Evolutionary conservation across 2,113 vertebrate species (phyloP).

Genomic region (Cyprinodon tularosa): DNA sequence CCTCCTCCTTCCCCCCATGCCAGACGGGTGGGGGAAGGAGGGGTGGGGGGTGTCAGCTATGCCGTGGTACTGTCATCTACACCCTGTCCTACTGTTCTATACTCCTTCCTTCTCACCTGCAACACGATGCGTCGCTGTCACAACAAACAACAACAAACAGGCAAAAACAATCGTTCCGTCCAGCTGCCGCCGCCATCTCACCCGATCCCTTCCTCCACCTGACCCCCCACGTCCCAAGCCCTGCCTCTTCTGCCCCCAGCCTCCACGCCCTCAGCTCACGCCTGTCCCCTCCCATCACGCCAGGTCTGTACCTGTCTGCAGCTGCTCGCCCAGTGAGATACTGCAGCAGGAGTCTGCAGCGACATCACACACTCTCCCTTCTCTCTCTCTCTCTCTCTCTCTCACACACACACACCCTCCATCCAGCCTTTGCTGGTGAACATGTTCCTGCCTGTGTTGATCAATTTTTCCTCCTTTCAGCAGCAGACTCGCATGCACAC

Average conservation of each 20-base stretch:
- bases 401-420: conserved; percentile 63
- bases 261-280: conserved; percentile 28
- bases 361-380: conserved; percentile 69
- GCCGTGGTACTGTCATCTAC: conserved; percentile 63
- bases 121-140: conserved; percentile 12
- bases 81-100: conserved; percentile 38
- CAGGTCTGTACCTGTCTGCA: conserved; percentile 74
- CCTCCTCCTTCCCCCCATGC: conserved; percentile 42
- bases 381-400: conserved; percentile 50
- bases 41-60: conserved; percentile 61
- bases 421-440: conserved; percentile 69
- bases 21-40: conserved; percentile 47
- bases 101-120: conserved; percentile 14
- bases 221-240: conserved; percentile 53
- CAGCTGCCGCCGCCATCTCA: conserved; percentile 13
- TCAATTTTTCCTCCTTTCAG: conserved; percentile 75
- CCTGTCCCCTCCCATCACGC: conserved; percentile 45
- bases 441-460: conserved; percentile 73
- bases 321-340: conserved; percentile 76
- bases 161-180: conserved; percentile 36
- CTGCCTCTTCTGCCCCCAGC: conserved; percentile 45
- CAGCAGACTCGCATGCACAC: conserved; percentile 26
- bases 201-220: conserved; percentile 33
- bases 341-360: conserved; percentile 78
- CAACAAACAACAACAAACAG: neutral